These are phyloP conservation scores for Nannoperca australis DNA, from an alignment of 2,797 vertebrate species.

Conservation along the genomic window DNA sequence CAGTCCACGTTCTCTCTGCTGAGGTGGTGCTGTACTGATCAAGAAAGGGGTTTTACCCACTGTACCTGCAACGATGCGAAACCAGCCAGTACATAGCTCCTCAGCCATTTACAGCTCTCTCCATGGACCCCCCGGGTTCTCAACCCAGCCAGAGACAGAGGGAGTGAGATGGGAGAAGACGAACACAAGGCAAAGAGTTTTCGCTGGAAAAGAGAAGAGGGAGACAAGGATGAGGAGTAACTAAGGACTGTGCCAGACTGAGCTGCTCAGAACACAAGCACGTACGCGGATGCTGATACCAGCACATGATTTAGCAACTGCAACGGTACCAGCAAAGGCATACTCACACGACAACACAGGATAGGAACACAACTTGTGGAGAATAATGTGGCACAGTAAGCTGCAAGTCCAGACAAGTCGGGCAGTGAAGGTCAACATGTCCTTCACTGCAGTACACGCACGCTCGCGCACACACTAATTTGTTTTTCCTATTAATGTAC, in stretches of 20 bases:
- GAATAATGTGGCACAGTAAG: constrained; percentile 60
- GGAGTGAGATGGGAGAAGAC: constrained; percentile 15
- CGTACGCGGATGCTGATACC: neutral
- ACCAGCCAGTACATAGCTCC: constrained; percentile 78
- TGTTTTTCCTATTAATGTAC: neutral
- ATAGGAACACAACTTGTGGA: constrained; percentile 32
- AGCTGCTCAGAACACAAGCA: constrained; percentile 22
- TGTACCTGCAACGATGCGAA: constrained; percentile 78
- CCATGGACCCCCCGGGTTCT: constrained; percentile 43
- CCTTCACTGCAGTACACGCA: constrained; percentile 31
- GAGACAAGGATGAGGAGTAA: constrained; percentile 18
- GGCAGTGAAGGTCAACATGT: constrained; percentile 65
- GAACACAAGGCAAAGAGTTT: neutral
- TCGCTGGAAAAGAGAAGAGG: constrained; percentile 32
- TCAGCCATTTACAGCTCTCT: constrained; percentile 76
- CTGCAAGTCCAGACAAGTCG: constrained; percentile 3
- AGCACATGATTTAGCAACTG: constrained; percentile 27
- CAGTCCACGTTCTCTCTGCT: neutral
- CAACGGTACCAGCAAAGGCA: neutral
- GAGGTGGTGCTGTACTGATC: neutral
- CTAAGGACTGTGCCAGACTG: constrained; percentile 17
- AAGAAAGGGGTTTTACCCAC: constrained; percentile 39
- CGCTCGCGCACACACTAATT: neutral
- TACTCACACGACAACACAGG: neutral
- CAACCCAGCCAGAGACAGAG: constrained; percentile 28